A percentile compares a stretch with the other conserved stretches of the same genome.
phyloP scores from a whole-genome alignment of 1,140 invertebrate genomes.

The Drosophila albomicans region DNA sequence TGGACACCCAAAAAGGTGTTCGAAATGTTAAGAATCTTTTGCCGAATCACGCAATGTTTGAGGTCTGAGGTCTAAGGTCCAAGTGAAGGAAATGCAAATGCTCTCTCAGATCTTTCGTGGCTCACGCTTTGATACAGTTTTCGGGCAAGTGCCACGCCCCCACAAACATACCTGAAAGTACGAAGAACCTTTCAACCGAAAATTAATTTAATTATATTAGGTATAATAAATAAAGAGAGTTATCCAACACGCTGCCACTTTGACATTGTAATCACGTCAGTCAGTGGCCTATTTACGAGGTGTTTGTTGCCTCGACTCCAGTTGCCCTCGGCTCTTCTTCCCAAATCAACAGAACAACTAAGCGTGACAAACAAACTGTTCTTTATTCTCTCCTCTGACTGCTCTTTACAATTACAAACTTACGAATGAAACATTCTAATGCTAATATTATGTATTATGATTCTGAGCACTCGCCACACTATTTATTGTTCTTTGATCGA shows the following conservation, averaged over 20 bases:
- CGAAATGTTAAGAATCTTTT: slow-evolving; percentile 74
- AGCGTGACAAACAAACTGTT: slow-evolving; percentile 44
- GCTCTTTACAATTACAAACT: slow-evolving; percentile 18
- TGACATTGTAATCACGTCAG: slow-evolving; percentile 78
- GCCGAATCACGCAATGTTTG: slow-evolving; percentile 70
- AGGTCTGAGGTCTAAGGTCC: slow-evolving; percentile 15
- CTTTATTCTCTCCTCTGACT: slow-evolving; percentile 6
- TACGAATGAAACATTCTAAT: slow-evolving; percentile 19
- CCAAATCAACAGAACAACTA: slow-evolving; percentile 35
- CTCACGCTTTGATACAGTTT: slow-evolving; percentile 71
- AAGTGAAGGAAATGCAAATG: slow-evolving; percentile 47
- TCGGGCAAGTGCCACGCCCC: slow-evolving; percentile 57
- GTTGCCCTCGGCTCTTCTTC: slow-evolving; percentile 15
- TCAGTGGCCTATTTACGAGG: slow-evolving; percentile 60
- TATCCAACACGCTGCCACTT: slow-evolving; percentile 54
- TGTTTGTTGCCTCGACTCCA: slow-evolving; percentile 36
- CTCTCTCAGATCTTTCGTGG: slow-evolving; percentile 58
- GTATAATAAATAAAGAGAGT: slow-evolving; percentile 75
- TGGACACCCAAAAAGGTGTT: slow-evolving; percentile 79
- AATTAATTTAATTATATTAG: slow-evolving; percentile 78
- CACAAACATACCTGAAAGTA: slow-evolving; percentile 24
- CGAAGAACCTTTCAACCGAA: slow-evolving; percentile 27
- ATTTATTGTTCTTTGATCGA: slow-evolving; percentile 1
- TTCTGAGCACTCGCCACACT: slow-evolving; percentile 8
- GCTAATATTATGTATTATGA: slow-evolving; percentile 20